Conservation (phyloP, 1,140 invertebrate species). For the Kradibia gibbosae region DNA sequence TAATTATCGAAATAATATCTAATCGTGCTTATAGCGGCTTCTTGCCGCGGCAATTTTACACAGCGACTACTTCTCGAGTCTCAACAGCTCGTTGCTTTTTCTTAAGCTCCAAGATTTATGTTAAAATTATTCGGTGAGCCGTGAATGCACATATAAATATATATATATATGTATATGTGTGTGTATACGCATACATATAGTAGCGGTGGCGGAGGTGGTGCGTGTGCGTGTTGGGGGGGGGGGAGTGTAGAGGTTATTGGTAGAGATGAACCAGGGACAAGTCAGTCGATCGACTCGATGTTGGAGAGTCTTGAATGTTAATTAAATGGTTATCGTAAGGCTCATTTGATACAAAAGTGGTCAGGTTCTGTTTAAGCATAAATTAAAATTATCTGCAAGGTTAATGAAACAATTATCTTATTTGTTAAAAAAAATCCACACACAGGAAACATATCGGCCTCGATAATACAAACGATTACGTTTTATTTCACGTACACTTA, state of each 20-base stretch:
- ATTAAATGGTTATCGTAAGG: too few relatives aligned
- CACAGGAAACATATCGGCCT: neutral
- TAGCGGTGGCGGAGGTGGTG: too few relatives aligned
- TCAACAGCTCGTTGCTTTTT: neutral
- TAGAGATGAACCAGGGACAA: too few relatives aligned
- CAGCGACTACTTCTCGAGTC: neutral
- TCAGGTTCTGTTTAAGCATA: neutral
- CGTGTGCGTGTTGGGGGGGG: too few relatives aligned
- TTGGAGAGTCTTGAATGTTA: too few relatives aligned
- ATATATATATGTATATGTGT: too few relatives aligned
- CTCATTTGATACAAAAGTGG: neutral
- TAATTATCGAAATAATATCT: conserved; percentile 33
- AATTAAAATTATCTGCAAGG: conserved; percentile 19
- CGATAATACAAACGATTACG: neutral
- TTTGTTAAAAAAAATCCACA: neutral
- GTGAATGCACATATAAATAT: neutral
- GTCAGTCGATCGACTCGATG: too few relatives aligned
- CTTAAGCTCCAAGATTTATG: neutral
- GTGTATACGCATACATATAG: too few relatives aligned
- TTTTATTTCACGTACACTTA: neutral
- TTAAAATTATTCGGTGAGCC: neutral
- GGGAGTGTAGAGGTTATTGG: too few relatives aligned
- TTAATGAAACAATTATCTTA: conserved; percentile 18
- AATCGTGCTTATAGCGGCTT: neutral
- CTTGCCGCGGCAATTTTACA: neutral